Conservation (phyloP, 1,140 invertebrate genomes). For the Pseudoatta argentina region DNA sequence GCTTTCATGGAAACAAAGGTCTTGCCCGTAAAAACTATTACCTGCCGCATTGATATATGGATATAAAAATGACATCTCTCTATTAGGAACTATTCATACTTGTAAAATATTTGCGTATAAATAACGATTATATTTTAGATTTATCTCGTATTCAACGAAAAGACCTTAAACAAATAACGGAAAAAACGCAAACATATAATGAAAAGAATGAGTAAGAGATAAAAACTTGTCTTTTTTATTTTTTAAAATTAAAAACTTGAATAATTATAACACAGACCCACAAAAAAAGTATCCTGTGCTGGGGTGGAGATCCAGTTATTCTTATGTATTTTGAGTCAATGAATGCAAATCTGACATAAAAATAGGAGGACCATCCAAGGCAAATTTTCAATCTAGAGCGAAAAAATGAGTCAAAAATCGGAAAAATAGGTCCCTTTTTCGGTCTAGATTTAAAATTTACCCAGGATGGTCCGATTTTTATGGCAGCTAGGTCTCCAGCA, state of each 20-base stretch:
- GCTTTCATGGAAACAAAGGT: conserved; percentile 9
- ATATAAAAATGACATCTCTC: conserved; percentile 1
- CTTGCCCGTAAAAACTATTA: not conserved
- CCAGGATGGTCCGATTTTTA: no score
- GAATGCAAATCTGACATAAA: no score
- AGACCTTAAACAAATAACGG: not conserved
- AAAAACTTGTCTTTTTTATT: not conserved
- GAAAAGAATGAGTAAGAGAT: not conserved
- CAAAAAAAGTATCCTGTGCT: no score
- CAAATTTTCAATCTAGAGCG: no score
- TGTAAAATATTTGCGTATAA: not conserved
- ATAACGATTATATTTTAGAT: not conserved
- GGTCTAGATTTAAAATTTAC: no score
- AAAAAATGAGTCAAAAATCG: no score
- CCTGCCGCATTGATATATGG: not conserved
- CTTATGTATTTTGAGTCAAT: no score
- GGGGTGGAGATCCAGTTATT: no score
- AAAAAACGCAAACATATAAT: not conserved
- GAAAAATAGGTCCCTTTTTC: no score
- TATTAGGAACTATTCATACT: not conserved
- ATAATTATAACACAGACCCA: not conserved
- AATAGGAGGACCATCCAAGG: no score
- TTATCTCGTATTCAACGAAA: not conserved
- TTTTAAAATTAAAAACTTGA: not conserved
- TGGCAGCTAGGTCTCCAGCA: no score